Percentiles rank a stretch among this genome's conserved stretches.
These are phyloP conservation scores for Benitochromis conjunctus DNA, from an alignment of 2,113 vertebrate species.

Conservation along the genomic window DNA sequence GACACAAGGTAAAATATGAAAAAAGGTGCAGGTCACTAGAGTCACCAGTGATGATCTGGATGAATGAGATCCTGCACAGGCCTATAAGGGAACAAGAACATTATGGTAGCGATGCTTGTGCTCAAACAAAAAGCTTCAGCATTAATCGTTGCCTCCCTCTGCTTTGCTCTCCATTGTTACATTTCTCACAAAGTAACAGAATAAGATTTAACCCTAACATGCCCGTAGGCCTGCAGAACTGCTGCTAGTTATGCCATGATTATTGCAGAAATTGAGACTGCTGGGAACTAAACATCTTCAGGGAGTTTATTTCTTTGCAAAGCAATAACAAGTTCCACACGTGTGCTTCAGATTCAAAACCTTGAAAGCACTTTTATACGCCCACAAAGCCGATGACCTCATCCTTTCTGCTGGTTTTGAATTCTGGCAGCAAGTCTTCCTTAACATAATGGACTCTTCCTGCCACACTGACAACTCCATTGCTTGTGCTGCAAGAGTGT, in stretches of 20 bases:
- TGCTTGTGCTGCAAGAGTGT: not conserved
- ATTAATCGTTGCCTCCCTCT: not conserved
- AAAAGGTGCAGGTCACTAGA: rapidly evolving
- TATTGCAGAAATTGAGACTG: not conserved
- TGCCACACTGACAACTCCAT: not conserved
- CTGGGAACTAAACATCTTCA: conserved; percentile 1
- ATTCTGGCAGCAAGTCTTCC: not conserved
- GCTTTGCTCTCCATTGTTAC: not conserved
- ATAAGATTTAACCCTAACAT: not conserved
- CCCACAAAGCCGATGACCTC: not conserved
- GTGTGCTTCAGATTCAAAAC: not conserved
- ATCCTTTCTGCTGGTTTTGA: not conserved
- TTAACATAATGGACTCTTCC: not conserved
- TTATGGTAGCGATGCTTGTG: not conserved
- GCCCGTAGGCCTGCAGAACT: not conserved
- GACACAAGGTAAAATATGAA: not conserved
- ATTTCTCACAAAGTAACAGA: not conserved
- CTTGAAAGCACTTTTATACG: not conserved
- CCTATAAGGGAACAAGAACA: not conserved
- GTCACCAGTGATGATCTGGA: not conserved
- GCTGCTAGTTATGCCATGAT: not conserved
- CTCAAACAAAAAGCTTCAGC: not conserved
- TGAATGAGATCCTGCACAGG: not conserved
- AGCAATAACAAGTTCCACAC: not conserved
- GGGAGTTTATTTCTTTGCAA: not conserved